A percentile compares a stretch with the other conserved stretches of the same genome.
These are phyloP conservation scores for Crenichthys baileyi DNA, from an alignment of 2,797 vertebrate genomes.

Conservation along the genomic window DNA sequence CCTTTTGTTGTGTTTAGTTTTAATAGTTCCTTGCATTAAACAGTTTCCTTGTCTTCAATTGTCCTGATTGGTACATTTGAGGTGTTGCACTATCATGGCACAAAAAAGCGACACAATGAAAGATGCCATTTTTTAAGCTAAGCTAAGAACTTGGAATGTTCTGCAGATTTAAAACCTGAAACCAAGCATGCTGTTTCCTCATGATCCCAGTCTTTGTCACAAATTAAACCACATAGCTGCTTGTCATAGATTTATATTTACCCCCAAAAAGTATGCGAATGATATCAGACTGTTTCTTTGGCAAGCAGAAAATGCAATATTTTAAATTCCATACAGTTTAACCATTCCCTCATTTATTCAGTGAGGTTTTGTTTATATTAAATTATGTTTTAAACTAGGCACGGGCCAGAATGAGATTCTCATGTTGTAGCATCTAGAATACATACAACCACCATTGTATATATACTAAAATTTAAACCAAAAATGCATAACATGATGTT, in stretches of 20 bases:
- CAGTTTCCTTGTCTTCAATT: slow-evolving; percentile 52
- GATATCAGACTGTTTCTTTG: not conserved
- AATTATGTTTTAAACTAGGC: not conserved
- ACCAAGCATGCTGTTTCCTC: not conserved
- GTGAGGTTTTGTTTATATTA: not conserved
- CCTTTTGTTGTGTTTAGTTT: slow-evolving; percentile 56
- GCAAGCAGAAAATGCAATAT: not conserved
- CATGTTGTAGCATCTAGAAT: no score
- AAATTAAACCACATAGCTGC: not conserved
- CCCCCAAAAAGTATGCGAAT: not conserved
- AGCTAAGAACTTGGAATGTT: not conserved
- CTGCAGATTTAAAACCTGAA: not conserved
- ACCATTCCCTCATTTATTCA: not conserved
- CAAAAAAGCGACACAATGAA: not conserved
- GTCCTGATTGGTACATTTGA: slow-evolving; percentile 35
- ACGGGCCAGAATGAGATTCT: no score
- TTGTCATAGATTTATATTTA: slow-evolving; percentile 7
- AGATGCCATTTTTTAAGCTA: not conserved
- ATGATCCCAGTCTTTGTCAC: not conserved
- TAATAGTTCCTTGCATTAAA: slow-evolving; percentile 31
- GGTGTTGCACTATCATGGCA: not conserved
- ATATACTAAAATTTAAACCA: not conserved
- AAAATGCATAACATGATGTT: not conserved
- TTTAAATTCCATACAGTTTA: not conserved
- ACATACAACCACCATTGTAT: no score